phyloP scores from a whole-genome alignment of 2,113 vertebrate species.

The Nyctereutes procyonoides region DNA sequence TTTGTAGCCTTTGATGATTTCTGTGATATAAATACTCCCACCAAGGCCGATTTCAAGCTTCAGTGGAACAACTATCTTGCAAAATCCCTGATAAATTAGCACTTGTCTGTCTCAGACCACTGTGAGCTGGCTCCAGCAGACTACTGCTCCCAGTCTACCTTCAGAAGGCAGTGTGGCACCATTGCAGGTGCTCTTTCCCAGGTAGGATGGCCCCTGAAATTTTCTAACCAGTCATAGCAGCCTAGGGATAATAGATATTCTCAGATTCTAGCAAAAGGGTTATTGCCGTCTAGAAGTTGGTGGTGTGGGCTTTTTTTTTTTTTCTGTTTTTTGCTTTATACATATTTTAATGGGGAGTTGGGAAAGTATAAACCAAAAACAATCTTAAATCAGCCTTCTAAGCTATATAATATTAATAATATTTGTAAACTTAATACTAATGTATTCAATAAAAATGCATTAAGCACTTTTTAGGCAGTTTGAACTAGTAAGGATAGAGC shows the following conservation, averaged over 20 bases:
- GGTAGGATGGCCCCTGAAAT: fast-evolving
- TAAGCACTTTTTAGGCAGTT: not conserved
- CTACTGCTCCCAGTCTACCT: not conserved
- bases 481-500: not conserved
- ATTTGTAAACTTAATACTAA: not conserved
- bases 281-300: too few species aligned
- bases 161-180: not conserved
- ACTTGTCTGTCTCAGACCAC: not conserved
- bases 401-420: not conserved
- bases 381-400: not conserved
- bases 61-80: not conserved
- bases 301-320: not conserved
- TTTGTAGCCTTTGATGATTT: not conserved
- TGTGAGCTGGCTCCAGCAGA: not conserved
- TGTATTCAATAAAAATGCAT: not conserved
- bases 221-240: not conserved
- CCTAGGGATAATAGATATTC: not conserved
- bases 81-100: not conserved
- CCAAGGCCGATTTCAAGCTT: not conserved
- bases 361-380: not conserved
- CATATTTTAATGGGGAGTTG: not conserved
- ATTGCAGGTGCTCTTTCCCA: not conserved
- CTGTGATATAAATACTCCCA: not conserved
- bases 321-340: not conserved
- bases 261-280: not conserved